phyloP scores from a whole-genome alignment of 2,797 vertebrate species.

The Lophius americanus region DNA sequence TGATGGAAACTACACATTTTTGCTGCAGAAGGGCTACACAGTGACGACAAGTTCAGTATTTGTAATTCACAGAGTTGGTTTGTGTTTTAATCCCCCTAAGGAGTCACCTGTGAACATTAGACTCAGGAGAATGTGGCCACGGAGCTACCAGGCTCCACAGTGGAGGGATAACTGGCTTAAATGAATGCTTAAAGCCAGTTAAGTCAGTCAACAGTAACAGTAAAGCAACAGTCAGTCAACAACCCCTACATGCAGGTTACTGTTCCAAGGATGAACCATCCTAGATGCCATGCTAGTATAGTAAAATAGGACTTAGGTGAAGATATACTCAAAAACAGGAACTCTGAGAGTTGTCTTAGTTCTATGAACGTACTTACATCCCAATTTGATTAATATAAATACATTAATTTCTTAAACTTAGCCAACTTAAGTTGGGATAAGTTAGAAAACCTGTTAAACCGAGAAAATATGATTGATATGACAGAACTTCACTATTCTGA shows the following conservation, averaged over 20 bases:
- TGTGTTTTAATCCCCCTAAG: conserved; percentile 53
- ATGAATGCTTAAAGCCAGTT: conserved; percentile 27
- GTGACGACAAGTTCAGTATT: conserved; percentile 53
- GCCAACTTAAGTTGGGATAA: too few species aligned
- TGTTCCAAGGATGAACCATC: background rate
- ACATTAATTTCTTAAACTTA: too few species aligned
- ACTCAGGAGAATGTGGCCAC: conserved; percentile 29
- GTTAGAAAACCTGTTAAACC: too few species aligned
- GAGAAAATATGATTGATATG: too few species aligned
- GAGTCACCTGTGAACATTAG: conserved; percentile 67
- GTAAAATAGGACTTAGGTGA: too few species aligned
- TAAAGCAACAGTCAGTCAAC: background rate
- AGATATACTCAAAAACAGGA: too few species aligned
- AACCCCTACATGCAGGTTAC: background rate
- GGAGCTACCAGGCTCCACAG: conserved; percentile 19
- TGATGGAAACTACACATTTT: conserved; percentile 47
- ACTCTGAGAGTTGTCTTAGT: too few species aligned
- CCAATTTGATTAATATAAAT: too few species aligned
- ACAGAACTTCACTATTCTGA: too few species aligned
- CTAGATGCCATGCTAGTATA: too few species aligned
- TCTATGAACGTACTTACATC: too few species aligned
- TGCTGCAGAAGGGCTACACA: conserved; percentile 50
- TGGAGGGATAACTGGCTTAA: conserved; percentile 39
- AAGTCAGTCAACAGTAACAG: conserved; percentile 5
- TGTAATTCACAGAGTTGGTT: conserved; percentile 57